Evolutionary conservation across 2,113 vertebrate genomes (phyloP).

Genomic region (Misgurnus mizolepis): DNA sequence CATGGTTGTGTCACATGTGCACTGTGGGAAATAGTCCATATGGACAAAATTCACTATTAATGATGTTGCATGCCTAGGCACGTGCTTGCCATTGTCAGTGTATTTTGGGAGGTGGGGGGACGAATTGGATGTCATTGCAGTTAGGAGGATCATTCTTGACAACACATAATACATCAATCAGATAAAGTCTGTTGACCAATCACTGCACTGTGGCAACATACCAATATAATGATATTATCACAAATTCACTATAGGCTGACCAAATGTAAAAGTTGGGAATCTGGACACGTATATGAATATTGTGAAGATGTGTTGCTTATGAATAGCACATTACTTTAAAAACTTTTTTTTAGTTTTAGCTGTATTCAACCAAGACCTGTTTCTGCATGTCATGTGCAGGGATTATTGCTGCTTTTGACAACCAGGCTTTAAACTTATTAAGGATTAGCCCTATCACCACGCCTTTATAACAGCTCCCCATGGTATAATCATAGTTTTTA

Average conservation of each 20-base stretch:
- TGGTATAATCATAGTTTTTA: not conserved
- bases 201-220: not conserved
- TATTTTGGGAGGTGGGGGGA: not conserved
- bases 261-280: not conserved
- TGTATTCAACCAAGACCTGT: not conserved
- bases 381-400: not conserved
- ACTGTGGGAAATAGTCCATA: not conserved
- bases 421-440: too few species aligned
- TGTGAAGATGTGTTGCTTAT: too few species aligned
- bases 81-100: not conserved
- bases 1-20: not conserved
- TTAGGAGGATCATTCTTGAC: not conserved
- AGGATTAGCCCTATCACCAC: not conserved
- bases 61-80: not conserved
- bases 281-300: not conserved
- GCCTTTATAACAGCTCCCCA: too few species aligned
- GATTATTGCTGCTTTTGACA: not conserved
- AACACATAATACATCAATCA: not conserved
- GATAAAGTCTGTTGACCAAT: not conserved
- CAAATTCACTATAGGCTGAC: not conserved
- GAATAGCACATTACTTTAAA: too few species aligned
- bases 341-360: too few species aligned
- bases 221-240: not conserved
- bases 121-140: not conserved
- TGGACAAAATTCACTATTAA: conserved; percentile 1